A percentile compares a stretch with the other conserved stretches of the same genome.
phyloP scores from a whole-genome alignment of 2,888 invertebrate genomes.

The Apamea monoglypha region DNA sequence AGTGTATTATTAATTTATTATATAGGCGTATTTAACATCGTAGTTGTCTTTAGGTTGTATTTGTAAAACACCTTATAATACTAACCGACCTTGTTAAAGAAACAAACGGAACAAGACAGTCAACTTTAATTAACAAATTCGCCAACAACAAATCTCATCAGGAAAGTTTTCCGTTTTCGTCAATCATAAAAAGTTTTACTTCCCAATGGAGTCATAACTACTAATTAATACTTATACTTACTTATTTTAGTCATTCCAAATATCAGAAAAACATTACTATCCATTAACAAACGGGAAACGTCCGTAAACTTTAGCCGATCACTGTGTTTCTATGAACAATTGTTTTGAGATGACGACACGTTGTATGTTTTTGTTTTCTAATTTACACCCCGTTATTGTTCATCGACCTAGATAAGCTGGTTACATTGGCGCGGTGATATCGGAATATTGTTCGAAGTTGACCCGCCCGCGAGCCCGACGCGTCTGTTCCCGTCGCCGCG shows the following conservation, averaged over 20 bases:
- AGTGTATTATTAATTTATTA: background rate
- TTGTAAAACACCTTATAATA: conserved; percentile 3
- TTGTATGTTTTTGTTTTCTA: conserved; percentile 68
- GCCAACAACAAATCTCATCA: conserved; percentile 63
- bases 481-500: conserved; percentile 77
- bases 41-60: background rate
- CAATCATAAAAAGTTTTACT: conserved; percentile 47
- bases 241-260: conserved; percentile 87
- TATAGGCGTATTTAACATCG: background rate
- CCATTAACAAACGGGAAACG: conserved; percentile 75
- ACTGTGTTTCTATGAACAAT: conserved; percentile 61
- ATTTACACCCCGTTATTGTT: conserved; percentile 74
- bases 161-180: conserved; percentile 56
- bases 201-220: conserved; percentile 21
- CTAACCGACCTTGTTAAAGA: conserved; percentile 35
- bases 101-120: conserved; percentile 43
- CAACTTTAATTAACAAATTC: conserved; percentile 63
- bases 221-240: conserved; percentile 74
- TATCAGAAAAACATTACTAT: conserved; percentile 78
- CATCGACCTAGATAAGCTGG: conserved; percentile 74
- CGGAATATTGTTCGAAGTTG: conserved; percentile 64
- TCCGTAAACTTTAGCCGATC: conserved; percentile 69
- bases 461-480: conserved; percentile 50
- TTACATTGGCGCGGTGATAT: conserved; percentile 67
- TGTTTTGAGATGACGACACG: conserved; percentile 67